Percentiles rank a stretch among this genome's conserved stretches.
phyloP scores from a whole-genome alignment of 2,888 invertebrate species.

The Melanotus villosus region DNA sequence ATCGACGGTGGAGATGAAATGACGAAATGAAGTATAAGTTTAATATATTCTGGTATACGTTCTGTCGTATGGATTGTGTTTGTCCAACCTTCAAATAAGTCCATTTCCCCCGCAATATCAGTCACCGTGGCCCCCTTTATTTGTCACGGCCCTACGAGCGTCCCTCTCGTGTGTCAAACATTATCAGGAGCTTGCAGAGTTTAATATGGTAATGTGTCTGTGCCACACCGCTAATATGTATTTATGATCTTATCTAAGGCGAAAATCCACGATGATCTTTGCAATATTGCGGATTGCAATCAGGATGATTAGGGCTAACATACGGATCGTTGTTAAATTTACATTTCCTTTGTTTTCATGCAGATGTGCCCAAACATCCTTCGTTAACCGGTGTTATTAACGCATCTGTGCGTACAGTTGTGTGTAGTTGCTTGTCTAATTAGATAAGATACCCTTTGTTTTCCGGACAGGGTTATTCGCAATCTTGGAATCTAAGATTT shows the following conservation, averaged over 20 bases:
- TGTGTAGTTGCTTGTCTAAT: slow-evolving; percentile 28
- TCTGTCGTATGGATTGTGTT: slow-evolving; percentile 41
- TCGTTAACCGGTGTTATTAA: slow-evolving; percentile 41
- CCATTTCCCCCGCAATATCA: slow-evolving; percentile 50
- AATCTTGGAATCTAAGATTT: slow-evolving; percentile 8
- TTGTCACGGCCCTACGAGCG: slow-evolving; percentile 49
- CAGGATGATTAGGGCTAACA: slow-evolving; percentile 61
- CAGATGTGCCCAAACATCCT: slow-evolving; percentile 55
- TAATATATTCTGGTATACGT: slow-evolving; percentile 34
- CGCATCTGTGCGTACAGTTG: slow-evolving; percentile 40
- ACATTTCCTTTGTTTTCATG: slow-evolving; percentile 58
- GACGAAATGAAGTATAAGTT: slow-evolving; percentile 12
- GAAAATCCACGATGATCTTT: slow-evolving; percentile 46
- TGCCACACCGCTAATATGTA: slow-evolving; percentile 58
- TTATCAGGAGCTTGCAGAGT: slow-evolving; percentile 52
- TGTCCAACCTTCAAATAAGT: slow-evolving; percentile 50
- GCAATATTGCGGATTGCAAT: slow-evolving; percentile 58
- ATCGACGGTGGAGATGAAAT: not conserved
- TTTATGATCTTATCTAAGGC: slow-evolving; percentile 59
- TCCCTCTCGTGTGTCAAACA: slow-evolving; percentile 53
- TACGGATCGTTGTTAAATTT: slow-evolving; percentile 59
- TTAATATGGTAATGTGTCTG: slow-evolving; percentile 58
- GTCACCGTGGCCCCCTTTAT: slow-evolving; percentile 44
- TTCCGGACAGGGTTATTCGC: not conserved
- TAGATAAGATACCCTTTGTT: slow-evolving; percentile 21